Conservation (phyloP, 1,140 invertebrate species). For the Aphelenchoides fujianensis region DNA sequence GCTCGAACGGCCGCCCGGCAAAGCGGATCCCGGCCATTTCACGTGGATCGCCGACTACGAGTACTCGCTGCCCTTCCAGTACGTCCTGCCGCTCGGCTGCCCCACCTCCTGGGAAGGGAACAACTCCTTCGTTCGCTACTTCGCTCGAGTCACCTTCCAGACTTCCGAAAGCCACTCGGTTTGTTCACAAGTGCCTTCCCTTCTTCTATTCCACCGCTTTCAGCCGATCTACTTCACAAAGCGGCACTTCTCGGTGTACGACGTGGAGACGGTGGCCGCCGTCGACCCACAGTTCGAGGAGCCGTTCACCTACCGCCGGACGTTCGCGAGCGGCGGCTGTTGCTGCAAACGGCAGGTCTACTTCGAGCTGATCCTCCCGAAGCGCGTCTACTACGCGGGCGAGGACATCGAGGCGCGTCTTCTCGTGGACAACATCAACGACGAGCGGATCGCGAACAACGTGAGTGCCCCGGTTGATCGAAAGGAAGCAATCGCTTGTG, state of each 20-base stretch:
- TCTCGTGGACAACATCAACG: slow-evolving; percentile 9
- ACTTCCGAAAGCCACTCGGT: slow-evolving; percentile 36
- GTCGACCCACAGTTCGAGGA: slow-evolving; percentile 7
- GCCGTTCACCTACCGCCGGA: neutral
- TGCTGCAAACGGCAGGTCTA: slow-evolving; percentile 25
- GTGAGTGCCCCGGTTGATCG: neutral
- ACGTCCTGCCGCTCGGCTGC: slow-evolving; percentile 43
- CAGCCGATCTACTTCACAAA: slow-evolving; percentile 23
- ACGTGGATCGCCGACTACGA: slow-evolving; percentile 44
- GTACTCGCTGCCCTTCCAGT: slow-evolving; percentile 51
- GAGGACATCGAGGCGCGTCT: slow-evolving; percentile 6
- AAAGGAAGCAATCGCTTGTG: neutral
- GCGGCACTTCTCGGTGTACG: slow-evolving; percentile 16
- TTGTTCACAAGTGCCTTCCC: slow-evolving; percentile 18
- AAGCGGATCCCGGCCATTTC: slow-evolving; percentile 48
- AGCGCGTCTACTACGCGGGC: slow-evolving; percentile 14
- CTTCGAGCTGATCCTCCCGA: slow-evolving; percentile 13
- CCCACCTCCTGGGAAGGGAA: slow-evolving; percentile 48
- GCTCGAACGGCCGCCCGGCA: slow-evolving; percentile 46
- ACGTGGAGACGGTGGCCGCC: slow-evolving; percentile 10
- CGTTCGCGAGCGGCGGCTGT: slow-evolving; percentile 11
- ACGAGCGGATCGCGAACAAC: slow-evolving; percentile 15
- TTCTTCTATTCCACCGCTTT: slow-evolving; percentile 21
- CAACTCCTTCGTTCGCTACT: slow-evolving; percentile 51
- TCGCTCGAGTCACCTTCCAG: slow-evolving; percentile 42